Base-by-base conservation (phyloP, 2,113 vertebrate species). In the Gallinago undulata region DNA sequence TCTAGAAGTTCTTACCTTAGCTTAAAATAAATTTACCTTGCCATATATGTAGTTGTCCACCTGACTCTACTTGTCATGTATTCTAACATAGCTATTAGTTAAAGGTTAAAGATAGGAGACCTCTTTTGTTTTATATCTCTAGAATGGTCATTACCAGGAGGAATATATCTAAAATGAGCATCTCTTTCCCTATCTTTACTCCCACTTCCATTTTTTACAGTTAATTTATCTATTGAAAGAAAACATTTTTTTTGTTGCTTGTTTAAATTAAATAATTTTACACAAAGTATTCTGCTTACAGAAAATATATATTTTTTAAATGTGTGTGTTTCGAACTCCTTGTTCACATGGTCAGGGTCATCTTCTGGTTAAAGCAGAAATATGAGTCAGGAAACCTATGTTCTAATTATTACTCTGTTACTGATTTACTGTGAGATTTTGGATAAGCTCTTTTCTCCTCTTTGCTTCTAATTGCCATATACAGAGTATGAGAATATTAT, bases 361-460 rank as follows among this genome's bases (percentile, higher is more conserved):
- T 69, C 45, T 80, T 60, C 60, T 74, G 55, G 28, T 80, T 74
- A 63, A 68, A 76, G 14, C 4, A 72, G 56, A 80, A 16, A 70
- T 53, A 73, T 41, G 33, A 86, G 17, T 59, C 75, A 75, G 57
- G 72, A 93, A 93, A 84, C 18, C 5, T 74, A 8, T 56, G 10
- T 62, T 80, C 37, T 78, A 19, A 16, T 90, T 94, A 86, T 85
- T 75, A 59, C 1, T 4, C 30, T 47, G 47, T 62, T 62, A 63
- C 28, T 90, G 82, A 94, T 91, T 88, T 93, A 77, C 30, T 86
- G 82, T 51, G 78, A 93, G 84, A 96, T 88, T 83, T 67, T 67
- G 37, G 33, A 74, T 12, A 77, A 87, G 83, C 55, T 55, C 15
- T 62, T 77, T 91, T 86, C 19, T 17, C 18, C 8, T 85, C 47